Conservation (phyloP, 1,140 invertebrate genomes). For the Drosophila arizonae region DNA sequence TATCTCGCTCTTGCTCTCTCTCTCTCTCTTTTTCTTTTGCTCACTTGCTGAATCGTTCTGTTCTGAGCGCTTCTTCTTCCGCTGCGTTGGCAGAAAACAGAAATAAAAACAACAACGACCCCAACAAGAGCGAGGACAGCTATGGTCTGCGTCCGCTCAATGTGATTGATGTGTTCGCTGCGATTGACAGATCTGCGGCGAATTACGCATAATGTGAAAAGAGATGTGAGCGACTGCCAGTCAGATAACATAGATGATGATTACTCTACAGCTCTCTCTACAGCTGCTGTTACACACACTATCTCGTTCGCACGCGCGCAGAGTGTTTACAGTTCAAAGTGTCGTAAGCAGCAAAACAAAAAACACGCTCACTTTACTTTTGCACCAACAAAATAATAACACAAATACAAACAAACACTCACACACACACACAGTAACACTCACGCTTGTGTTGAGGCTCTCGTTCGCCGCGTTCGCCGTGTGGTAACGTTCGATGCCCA, state of each 20-base stretch:
- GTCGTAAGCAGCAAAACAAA: constrained; percentile 14
- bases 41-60: constrained; percentile 27
- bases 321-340: constrained; percentile 42
- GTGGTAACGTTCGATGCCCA: constrained; percentile 69
- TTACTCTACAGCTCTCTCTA: constrained; percentile 1
- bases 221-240: constrained; percentile 24
- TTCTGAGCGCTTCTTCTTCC: constrained; percentile 38
- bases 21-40: neutral
- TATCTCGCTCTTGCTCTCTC: constrained; percentile 8
- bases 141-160: constrained; percentile 44
- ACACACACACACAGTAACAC: constrained; percentile 13
- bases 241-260: neutral
- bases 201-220: constrained; percentile 39
- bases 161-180: constrained; percentile 64
- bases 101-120: constrained; percentile 20
- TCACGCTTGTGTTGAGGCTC: constrained; percentile 40
- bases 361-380: constrained; percentile 28
- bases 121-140: constrained; percentile 13
- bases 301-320: neutral
- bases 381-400: constrained; percentile 38
- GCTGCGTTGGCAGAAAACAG: constrained; percentile 51
- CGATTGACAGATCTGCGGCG: constrained; percentile 56
- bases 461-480: constrained; percentile 57
- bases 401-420: constrained; percentile 13
- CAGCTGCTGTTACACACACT: neutral